Percentiles rank a stretch among this genome's conserved stretches.
phyloP scores from a whole-genome alignment of 2,797 vertebrate genomes.

The Odontamblyopus rebecca region DNA sequence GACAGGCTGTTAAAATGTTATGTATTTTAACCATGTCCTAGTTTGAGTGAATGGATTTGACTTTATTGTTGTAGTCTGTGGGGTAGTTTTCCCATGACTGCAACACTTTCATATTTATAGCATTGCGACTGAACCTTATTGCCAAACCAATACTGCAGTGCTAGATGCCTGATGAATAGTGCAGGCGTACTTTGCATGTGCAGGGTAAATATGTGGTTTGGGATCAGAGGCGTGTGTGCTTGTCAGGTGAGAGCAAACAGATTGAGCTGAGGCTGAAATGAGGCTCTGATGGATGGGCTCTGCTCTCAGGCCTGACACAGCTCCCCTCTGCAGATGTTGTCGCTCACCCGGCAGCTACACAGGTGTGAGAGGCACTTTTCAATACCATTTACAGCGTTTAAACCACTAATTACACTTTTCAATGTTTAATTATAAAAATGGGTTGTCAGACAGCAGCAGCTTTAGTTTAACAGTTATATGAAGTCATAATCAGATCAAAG shows the following conservation, averaged over 20 bases:
- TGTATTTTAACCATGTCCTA: not conserved
- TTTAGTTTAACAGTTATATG: not conserved
- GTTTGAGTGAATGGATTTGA: not conserved
- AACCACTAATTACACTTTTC: not conserved
- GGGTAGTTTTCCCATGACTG: not conserved
- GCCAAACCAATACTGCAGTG: not conserved
- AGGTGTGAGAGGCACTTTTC: constrained; percentile 41
- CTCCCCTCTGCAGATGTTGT: constrained; percentile 30
- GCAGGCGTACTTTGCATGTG: not conserved
- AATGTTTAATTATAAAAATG: not conserved
- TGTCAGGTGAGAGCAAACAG: constrained; percentile 25
- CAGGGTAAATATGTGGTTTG: not conserved
- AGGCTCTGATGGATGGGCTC: constrained; percentile 20
- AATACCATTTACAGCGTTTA: not conserved
- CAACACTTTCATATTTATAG: not conserved
- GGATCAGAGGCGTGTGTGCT: not conserved
- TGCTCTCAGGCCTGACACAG: constrained; percentile 9
- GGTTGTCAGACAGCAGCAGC: not conserved
- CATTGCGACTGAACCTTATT: not conserved
- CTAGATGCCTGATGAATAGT: not conserved
- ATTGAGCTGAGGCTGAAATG: constrained; percentile 14
- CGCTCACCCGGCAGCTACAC: constrained; percentile 33
- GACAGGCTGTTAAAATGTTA: no score
- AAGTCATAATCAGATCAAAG: not conserved
- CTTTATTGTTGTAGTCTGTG: not conserved